Evolutionary conservation across 1,140 invertebrate species (phyloP), one percentile per base, ranked within the genome.

Genomic region (Nephila pilipes): DNA sequence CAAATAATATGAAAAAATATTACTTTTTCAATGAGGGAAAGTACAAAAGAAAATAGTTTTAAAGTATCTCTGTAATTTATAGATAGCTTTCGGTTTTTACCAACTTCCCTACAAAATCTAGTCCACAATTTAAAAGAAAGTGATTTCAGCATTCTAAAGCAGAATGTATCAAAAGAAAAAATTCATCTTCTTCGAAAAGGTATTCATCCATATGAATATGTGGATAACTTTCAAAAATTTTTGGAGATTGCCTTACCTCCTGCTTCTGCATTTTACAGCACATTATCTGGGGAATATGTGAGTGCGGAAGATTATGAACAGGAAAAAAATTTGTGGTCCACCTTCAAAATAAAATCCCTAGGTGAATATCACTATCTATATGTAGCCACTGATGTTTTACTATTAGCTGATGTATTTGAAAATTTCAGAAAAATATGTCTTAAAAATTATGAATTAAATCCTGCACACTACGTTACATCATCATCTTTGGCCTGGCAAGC

Each of bases 351-450:
- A 0, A 36, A 25, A 38, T 22, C n/a, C n/a, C 58, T 88, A 3
- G 63, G 87, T 6, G 60, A 88, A 2, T 65, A 69, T 88, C 29
- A 58, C n/a, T 14, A 88, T 69, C n/a, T 88, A 69, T 88, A 88
- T 69, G 58, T 87, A 3, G 38, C 22, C 25, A 69, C 29, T 69
- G n/a, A 88, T 75, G n/a, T 55, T 25, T 20, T 88, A 22, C 38
- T 88, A 8, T 46, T 88, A 8, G 65, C 87, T 14, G 87, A 88
- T 55, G 10, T 88, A 16, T 69, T 69, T 29, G 63, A 88, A 54
- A 88, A 88, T 54, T 88, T 88, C n/a, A 1, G 60, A 22, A 69
- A 3, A 1, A 38, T 88, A 8, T 69, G 63, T 25, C 18, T 88
- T 22, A 29, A 57, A 57, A 58, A 25, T 57, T 85, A 85, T 20